phyloP scores from a whole-genome alignment of 2,113 vertebrate genomes.

The Toxostoma redivivum region DNA sequence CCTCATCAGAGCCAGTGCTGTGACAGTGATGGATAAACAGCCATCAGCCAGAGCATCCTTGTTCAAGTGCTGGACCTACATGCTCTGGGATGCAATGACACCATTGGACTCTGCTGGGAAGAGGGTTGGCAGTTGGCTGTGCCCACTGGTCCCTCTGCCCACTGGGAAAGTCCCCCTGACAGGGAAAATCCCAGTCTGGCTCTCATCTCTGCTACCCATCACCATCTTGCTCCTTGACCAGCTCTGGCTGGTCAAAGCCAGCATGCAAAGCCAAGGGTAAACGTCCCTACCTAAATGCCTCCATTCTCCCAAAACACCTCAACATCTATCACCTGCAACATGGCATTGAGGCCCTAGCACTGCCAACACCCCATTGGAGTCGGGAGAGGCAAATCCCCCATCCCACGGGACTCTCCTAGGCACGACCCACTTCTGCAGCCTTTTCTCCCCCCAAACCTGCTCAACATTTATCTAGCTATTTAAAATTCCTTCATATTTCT shows the following conservation, averaged over 20 bases:
- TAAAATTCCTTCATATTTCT: neutral
- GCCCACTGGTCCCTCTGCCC: neutral
- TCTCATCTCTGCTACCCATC: neutral
- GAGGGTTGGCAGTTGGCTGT: neutral
- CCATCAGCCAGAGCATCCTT: neutral
- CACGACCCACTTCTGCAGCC: neutral
- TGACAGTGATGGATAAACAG: neutral
- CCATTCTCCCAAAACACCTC: fast-evolving
- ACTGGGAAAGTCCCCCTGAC: neutral
- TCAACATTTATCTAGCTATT: neutral
- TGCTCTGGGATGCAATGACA: neutral
- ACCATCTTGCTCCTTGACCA: neutral
- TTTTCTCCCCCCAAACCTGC: neutral
- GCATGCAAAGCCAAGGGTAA: neutral
- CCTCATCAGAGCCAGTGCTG: neutral
- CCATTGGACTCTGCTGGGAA: neutral
- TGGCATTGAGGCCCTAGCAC: neutral
- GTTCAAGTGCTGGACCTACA: neutral
- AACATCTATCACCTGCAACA: fast-evolving
- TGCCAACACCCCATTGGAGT: neutral
- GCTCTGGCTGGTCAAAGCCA: too few relatives aligned
- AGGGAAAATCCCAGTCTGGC: neutral
- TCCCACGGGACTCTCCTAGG: neutral
- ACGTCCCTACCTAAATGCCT: neutral
- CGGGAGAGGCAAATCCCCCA: neutral